Evolutionary conservation across 2,797 vertebrate genomes (phyloP).

Genomic region (Enteromius fasciolatus): DNA sequence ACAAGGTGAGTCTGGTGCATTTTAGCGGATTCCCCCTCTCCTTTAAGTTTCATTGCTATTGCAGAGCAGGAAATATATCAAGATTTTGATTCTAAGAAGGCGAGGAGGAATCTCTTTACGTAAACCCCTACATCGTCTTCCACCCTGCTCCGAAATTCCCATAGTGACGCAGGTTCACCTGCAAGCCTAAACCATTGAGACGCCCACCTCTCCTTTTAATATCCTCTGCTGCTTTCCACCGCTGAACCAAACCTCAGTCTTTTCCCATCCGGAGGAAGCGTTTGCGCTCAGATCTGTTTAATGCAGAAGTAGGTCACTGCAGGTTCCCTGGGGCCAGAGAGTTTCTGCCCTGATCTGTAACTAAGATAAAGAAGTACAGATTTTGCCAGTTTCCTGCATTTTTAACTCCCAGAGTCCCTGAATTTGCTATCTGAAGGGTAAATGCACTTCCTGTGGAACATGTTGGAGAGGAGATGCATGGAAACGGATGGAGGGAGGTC

Average conservation of each 20-base stretch:
- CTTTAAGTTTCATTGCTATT: not conserved
- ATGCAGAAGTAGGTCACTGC: constrained; percentile 32
- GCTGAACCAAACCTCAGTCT: not conserved
- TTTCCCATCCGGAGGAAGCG: constrained; percentile 9
- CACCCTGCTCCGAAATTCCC: constrained; percentile 2
- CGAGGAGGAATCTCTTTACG: not conserved
- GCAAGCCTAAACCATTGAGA: constrained; percentile 23
- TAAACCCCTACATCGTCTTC: not conserved
- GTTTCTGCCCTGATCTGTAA: constrained; percentile 44
- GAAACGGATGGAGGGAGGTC: too few species aligned
- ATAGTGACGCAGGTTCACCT: constrained; percentile 26
- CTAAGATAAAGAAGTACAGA: constrained; percentile 37
- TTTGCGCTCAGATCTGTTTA: not conserved
- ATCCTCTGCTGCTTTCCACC: constrained; percentile 8
- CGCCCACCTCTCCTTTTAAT: not conserved
- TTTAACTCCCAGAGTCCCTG: constrained; percentile 1
- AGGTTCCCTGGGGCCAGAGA: constrained; percentile 14
- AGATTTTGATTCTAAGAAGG: not conserved
- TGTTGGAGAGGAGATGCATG: not conserved
- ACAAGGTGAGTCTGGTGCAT: constrained; percentile 78
- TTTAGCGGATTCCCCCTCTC: constrained; percentile 18
- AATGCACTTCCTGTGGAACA: constrained; percentile 15
- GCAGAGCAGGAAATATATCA: not conserved
- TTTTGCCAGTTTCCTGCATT: constrained; percentile 34
- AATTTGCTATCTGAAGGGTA: not conserved